Percentiles rank a stretch among this genome's conserved stretches.
Evolutionary conservation across 2,888 invertebrate genomes (phyloP).

Genomic region (Neuroscelio doddi): DNA sequence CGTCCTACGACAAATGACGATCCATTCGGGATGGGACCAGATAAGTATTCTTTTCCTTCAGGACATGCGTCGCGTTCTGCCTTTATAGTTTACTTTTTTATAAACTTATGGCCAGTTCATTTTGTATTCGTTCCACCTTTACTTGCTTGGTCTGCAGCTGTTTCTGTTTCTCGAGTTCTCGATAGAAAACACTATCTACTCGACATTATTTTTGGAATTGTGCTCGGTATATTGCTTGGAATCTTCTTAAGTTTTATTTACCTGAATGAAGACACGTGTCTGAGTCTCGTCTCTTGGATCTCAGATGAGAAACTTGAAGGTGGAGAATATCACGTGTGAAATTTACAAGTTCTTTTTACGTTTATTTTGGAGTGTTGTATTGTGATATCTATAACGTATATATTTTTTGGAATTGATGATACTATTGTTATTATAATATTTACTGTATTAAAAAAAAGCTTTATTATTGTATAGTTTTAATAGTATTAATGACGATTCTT

Average conservation of each 20-base stretch:
- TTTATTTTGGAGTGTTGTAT: no score
- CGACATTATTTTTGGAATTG: constrained; percentile 85
- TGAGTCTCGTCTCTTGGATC: constrained; percentile 76
- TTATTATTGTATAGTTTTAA: not conserved
- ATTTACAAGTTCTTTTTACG: constrained; percentile 5
- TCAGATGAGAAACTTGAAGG: constrained; percentile 81
- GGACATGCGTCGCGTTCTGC: constrained; percentile 92
- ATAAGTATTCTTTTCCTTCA: constrained; percentile 95
- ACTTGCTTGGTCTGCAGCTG: constrained; percentile 82
- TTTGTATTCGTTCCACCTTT: constrained; percentile 78
- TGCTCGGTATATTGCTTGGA: constrained; percentile 84
- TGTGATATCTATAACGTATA: no score
- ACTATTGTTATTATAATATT: no score
- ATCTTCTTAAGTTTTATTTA: constrained; percentile 79
- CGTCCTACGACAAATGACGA: constrained; percentile 80
- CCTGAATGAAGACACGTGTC: constrained; percentile 78
- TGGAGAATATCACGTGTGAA: constrained; percentile 80
- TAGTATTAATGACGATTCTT: no score
- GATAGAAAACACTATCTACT: constrained; percentile 89
- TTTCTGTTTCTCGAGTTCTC: constrained; percentile 86
- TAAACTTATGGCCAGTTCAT: constrained; percentile 77
- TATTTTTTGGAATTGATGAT: no score
- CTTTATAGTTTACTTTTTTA: constrained; percentile 83
- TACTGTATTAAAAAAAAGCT: no score
- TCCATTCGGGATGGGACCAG: constrained; percentile 85